These are phyloP conservation scores for Apis laboriosa DNA, from an alignment of 1,140 invertebrate species.

Conservation along the genomic window DNA sequence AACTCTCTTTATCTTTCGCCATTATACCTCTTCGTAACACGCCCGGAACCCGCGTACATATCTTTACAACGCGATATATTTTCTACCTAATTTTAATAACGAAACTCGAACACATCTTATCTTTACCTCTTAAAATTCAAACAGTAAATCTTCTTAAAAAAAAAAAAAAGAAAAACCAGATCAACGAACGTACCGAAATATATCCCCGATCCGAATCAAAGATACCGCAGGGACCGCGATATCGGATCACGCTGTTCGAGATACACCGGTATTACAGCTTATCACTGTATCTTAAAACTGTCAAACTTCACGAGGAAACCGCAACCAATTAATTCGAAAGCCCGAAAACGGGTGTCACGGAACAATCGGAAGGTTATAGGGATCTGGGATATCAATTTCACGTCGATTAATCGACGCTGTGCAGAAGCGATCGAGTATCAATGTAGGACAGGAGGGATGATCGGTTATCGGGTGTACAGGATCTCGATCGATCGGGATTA, in stretches of 20 bases:
- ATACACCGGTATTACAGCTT: background rate
- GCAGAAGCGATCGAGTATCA: background rate
- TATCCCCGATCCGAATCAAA: no score
- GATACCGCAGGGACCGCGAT: background rate
- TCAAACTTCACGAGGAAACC: background rate
- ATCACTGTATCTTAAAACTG: background rate
- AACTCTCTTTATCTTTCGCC: no score
- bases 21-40: no score
- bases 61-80: no score
- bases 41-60: no score
- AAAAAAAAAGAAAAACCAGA: no score
- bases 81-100: no score
- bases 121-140: no score
- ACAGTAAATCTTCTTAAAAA: no score
- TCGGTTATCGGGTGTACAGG: background rate
- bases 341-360: background rate
- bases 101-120: no score
- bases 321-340: constrained; percentile 7
- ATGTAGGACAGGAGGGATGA: no score
- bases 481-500: constrained; percentile 14
- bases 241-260: background rate
- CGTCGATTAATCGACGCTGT: background rate
- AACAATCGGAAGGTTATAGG: background rate
- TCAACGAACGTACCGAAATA: no score
- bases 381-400: background rate